Percentiles rank a stretch among this genome's conserved stretches.
These are phyloP conservation scores for Bombus terrestris DNA, from an alignment of 1,140 invertebrate genomes.

Conservation along the genomic window DNA sequence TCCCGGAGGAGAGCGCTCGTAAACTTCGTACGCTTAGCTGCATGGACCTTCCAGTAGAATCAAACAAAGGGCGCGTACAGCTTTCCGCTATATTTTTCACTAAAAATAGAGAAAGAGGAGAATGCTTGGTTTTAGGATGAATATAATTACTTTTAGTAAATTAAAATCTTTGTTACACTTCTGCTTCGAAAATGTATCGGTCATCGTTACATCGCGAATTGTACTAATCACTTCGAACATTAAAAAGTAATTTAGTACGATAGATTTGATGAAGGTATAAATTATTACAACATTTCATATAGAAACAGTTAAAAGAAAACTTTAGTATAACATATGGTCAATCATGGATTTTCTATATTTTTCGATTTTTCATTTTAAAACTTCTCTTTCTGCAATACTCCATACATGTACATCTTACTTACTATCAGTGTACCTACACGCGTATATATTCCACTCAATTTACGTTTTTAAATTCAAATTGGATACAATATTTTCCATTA, in stretches of 20 bases:
- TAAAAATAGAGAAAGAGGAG: not conserved
- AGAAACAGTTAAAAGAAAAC: too few relatives aligned
- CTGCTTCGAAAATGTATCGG: not conserved
- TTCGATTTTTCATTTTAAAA: not conserved
- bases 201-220: not conserved
- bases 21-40: constrained; percentile 34
- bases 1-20: constrained; percentile 9
- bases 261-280: too few relatives aligned
- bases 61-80: constrained; percentile 28
- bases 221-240: not conserved
- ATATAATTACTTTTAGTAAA: not conserved
- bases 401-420: not conserved
- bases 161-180: not conserved
- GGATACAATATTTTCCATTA: not conserved
- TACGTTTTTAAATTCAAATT: not conserved
- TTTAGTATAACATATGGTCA: too few relatives aligned
- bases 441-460: not conserved
- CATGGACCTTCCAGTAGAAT: not conserved
- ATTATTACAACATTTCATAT: too few relatives aligned
- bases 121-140: not conserved
- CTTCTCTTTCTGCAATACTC: not conserved
- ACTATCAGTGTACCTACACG: not conserved
- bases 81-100: not conserved
- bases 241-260: too few relatives aligned
- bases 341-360: not conserved